phyloP scores from a whole-genome alignment of 1,140 invertebrate species.

The Goniozus legneri region DNA sequence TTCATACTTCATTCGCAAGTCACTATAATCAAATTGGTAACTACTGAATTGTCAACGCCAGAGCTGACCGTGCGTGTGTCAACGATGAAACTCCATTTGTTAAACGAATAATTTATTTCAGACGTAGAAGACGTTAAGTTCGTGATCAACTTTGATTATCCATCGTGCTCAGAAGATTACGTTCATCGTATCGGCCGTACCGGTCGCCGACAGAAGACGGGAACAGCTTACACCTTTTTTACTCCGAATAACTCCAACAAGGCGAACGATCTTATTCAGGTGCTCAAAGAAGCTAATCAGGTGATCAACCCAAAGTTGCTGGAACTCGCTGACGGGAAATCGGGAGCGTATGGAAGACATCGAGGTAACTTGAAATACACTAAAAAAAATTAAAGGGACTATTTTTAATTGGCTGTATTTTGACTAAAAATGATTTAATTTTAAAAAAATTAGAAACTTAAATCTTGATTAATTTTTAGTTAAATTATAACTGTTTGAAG shows the following conservation, averaged over 20 bases:
- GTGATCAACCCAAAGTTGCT: slow-evolving; percentile 72
- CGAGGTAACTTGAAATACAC: slow-evolving; percentile 30
- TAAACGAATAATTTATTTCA: slow-evolving; percentile 54
- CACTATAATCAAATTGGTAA: not conserved
- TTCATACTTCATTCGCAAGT: not conserved
- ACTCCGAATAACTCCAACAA: slow-evolving; percentile 90
- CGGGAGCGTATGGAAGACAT: slow-evolving; percentile 41
- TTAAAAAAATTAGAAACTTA: too few species aligned
- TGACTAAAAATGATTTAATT: too few species aligned
- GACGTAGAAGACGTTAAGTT: slow-evolving; percentile 99
- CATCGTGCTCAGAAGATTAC: slow-evolving; percentile 98
- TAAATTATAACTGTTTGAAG: too few species aligned
- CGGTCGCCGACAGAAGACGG: slow-evolving; percentile 89
- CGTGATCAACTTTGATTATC: slow-evolving; percentile 99
- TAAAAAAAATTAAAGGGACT: too few species aligned
- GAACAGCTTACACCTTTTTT: slow-evolving; percentile 99
- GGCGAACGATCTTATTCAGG: slow-evolving; percentile 86
- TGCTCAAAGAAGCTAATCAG: slow-evolving; percentile 94
- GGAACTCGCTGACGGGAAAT: slow-evolving; percentile 59
- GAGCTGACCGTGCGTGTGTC: not conserved
- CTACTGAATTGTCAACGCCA: not conserved
- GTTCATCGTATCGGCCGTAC: slow-evolving; percentile 99
- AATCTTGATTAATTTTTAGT: too few species aligned
- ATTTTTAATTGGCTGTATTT: too few species aligned
- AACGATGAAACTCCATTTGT: too few species aligned